phyloP scores from a whole-genome alignment of 1,140 invertebrate species.

The Nomia melanderi region DNA sequence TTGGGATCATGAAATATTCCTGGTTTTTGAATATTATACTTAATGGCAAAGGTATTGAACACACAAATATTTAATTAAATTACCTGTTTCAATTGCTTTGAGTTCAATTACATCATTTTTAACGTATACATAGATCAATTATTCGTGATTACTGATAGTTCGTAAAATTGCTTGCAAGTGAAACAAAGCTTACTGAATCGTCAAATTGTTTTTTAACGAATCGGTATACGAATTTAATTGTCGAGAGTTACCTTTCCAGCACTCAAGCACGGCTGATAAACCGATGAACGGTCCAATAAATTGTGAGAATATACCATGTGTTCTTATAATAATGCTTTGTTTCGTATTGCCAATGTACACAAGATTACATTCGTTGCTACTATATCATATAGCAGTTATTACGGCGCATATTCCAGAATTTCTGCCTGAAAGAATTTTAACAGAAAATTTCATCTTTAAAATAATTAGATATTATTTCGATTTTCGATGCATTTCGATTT shows the following conservation, averaged over 20 bases:
- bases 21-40: no score
- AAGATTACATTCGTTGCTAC: background rate
- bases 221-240: background rate
- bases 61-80: no score
- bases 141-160: background rate
- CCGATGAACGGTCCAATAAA: slow-evolving; percentile 25
- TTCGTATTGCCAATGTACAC: background rate
- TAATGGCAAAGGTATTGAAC: no score
- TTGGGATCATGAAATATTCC: no score
- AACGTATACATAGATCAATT: background rate
- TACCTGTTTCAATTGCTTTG: background rate
- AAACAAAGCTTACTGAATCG: background rate
- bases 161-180: background rate
- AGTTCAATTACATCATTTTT: background rate
- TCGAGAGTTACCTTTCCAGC: background rate
- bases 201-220: background rate
- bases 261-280: background rate
- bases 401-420: background rate
- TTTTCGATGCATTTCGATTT: no score
- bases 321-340: background rate
- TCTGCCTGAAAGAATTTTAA: background rate
- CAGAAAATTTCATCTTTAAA: background rate
- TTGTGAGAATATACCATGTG: slow-evolving; percentile 17
- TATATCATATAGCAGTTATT: background rate
- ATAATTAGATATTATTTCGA: no score